Evolutionary conservation across 2,797 vertebrate genomes (phyloP).

Genomic region (Chaenodraco wilsoni): DNA sequence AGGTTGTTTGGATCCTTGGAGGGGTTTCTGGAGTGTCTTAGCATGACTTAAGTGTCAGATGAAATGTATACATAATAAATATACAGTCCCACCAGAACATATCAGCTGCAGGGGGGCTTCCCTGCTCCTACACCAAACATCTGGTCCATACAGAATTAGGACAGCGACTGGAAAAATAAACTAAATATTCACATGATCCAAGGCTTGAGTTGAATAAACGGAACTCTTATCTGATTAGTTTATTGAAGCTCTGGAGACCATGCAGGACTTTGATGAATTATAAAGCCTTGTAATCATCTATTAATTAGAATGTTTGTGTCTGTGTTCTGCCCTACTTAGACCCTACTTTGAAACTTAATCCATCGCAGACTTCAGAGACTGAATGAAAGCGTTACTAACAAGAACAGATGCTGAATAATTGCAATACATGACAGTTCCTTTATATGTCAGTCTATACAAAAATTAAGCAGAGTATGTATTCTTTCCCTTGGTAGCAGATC

Average conservation of each 20-base stretch:
- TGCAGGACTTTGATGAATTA: slow-evolving; percentile 67
- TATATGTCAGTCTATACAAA: slow-evolving; percentile 35
- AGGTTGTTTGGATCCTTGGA: slow-evolving; percentile 10
- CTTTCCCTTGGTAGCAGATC: slow-evolving; percentile 5
- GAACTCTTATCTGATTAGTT: slow-evolving; percentile 21
- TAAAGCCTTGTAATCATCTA: slow-evolving; percentile 67
- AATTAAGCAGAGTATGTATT: slow-evolving; percentile 11
- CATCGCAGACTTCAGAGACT: slow-evolving; percentile 17
- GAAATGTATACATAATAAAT: slow-evolving; percentile 67
- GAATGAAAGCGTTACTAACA: slow-evolving; percentile 16
- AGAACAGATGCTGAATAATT: slow-evolving; percentile 47
- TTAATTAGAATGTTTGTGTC: slow-evolving; percentile 65
- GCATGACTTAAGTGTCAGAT: slow-evolving; percentile 44
- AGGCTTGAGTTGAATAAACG: slow-evolving; percentile 26
- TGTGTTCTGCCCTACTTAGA: slow-evolving; percentile 55
- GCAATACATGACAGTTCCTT: slow-evolving; percentile 14
- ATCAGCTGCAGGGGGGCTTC: slow-evolving; percentile 56
- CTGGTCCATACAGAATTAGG: slow-evolving; percentile 33
- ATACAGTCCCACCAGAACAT: slow-evolving; percentile 43
- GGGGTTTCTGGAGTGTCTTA: slow-evolving; percentile 21
- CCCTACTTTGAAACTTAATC: slow-evolving; percentile 27
- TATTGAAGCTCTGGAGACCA: slow-evolving; percentile 38
- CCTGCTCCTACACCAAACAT: slow-evolving; percentile 35
- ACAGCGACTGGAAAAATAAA: slow-evolving; percentile 19
- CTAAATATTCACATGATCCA: slow-evolving; percentile 8